Evolutionary conservation across 2,888 invertebrate genomes (phyloP).

Genomic region (Ophraella communa): DNA sequence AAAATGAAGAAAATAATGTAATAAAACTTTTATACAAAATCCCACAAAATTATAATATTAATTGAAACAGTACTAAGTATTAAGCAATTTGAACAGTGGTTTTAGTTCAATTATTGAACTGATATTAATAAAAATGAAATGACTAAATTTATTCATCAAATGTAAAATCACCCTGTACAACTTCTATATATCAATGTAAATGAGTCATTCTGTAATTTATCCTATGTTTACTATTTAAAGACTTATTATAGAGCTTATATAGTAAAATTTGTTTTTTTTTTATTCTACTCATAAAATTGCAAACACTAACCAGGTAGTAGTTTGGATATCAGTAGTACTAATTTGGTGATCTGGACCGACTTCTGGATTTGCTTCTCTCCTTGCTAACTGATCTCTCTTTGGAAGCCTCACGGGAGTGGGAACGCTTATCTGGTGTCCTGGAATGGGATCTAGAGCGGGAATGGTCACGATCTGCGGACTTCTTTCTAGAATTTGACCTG

Average conservation of each 20-base stretch:
- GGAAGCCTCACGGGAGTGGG: slow-evolving; percentile 52
- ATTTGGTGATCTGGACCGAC: slow-evolving; percentile 53
- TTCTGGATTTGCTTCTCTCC: slow-evolving; percentile 49
- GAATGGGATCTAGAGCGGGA: slow-evolving; percentile 54
- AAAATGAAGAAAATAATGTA: background rate
- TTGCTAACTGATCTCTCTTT: slow-evolving; percentile 54
- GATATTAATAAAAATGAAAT: background rate
- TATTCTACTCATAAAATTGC: slow-evolving; percentile 31
- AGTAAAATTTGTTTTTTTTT: slow-evolving; percentile 28
- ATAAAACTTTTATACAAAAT: background rate
- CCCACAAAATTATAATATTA: background rate
- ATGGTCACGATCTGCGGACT: slow-evolving; percentile 49
- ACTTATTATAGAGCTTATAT: slow-evolving; percentile 10
- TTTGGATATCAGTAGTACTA: slow-evolving; percentile 35
- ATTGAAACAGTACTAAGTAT: background rate
- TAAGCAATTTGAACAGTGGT: background rate
- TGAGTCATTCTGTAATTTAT: background rate
- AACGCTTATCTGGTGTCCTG: slow-evolving; percentile 49
- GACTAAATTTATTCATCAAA: background rate
- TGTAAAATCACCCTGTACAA: slow-evolving; percentile 5
- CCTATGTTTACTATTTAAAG: slow-evolving; percentile 1
- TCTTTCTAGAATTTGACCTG: slow-evolving; percentile 53
- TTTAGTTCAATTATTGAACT: background rate
- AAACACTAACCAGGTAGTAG: slow-evolving; percentile 34
- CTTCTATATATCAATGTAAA: background rate